Percentiles rank a stretch among this genome's conserved stretches.
Evolutionary conservation across 2,113 vertebrate genomes (phyloP).

Genomic region (Himantopus leucocephalus): DNA sequence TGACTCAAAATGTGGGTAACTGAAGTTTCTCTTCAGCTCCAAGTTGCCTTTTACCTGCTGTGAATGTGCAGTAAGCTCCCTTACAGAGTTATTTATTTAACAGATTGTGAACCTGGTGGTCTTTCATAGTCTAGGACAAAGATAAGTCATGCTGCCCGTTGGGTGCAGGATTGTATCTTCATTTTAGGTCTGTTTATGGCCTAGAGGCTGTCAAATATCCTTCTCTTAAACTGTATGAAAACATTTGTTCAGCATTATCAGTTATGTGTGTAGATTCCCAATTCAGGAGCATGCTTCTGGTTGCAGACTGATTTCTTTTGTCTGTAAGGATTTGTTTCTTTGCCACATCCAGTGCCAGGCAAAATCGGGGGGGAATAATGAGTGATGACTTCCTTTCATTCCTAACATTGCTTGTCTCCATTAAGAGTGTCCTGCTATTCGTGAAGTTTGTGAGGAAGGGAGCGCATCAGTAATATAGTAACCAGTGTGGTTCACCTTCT

Average conservation of each 20-base stretch:
- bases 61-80: neutral
- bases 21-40: neutral
- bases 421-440: neutral
- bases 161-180: neutral
- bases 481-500: neutral
- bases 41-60: neutral
- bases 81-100: neutral
- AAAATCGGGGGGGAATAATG: neutral
- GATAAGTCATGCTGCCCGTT: neutral
- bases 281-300: neutral
- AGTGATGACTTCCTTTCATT: neutral
- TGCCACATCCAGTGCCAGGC: neutral
- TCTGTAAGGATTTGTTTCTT: neutral
- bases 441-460: neutral
- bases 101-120: neutral
- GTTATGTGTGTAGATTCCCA: neutral
- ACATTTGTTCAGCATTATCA: neutral
- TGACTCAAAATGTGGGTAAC: neutral
- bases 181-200: neutral
- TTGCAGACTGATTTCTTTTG: neutral
- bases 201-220: neutral
- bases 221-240: neutral
- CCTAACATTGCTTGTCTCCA: neutral
- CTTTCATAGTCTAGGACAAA: neutral
- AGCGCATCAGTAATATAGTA: neutral